Conservation (phyloP, 1,140 invertebrate genomes). For the Drosophila carrolli region DNA sequence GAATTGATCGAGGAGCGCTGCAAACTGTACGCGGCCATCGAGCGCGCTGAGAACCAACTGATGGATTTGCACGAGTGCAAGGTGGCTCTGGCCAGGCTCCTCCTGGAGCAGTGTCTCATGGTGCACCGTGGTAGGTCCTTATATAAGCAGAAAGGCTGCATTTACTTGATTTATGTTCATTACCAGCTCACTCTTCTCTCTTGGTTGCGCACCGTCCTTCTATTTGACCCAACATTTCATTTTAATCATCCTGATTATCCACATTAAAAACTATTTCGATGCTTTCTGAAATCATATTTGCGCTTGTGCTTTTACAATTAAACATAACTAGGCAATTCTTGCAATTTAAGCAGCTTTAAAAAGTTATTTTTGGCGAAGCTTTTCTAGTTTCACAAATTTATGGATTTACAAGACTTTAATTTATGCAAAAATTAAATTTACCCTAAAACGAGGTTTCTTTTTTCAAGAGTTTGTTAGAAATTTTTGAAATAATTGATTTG, state of each 20-base stretch:
- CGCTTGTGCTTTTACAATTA: too few species aligned
- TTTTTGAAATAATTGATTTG: too few species aligned
- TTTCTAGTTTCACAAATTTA: too few species aligned
- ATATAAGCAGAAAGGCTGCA: background rate
- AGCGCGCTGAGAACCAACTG: conserved; percentile 59
- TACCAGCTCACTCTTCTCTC: conserved; percentile 25
- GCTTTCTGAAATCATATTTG: too few species aligned
- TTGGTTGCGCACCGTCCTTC: conserved; percentile 19
- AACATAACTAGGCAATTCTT: too few species aligned
- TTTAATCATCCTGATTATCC: background rate
- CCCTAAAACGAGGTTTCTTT: too few species aligned
- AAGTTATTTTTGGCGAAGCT: too few species aligned
- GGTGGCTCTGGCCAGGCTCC: conserved; percentile 57
- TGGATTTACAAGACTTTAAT: too few species aligned
- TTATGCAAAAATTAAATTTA: too few species aligned
- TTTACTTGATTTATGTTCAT: conserved; percentile 30
- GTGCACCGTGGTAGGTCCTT: conserved; percentile 60
- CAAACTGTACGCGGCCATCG: conserved; percentile 69
- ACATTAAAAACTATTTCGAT: background rate
- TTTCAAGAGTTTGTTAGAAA: too few species aligned
- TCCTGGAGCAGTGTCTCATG: conserved; percentile 66
- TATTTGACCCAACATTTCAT: conserved; percentile 3
- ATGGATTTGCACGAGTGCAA: conserved; percentile 67
- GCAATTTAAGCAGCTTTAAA: too few species aligned
- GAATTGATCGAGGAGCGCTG: conserved; percentile 70